These are phyloP conservation scores for Lasioglossum leucozonium DNA, from an alignment of 2,888 invertebrate genomes.

Conservation along the genomic window DNA sequence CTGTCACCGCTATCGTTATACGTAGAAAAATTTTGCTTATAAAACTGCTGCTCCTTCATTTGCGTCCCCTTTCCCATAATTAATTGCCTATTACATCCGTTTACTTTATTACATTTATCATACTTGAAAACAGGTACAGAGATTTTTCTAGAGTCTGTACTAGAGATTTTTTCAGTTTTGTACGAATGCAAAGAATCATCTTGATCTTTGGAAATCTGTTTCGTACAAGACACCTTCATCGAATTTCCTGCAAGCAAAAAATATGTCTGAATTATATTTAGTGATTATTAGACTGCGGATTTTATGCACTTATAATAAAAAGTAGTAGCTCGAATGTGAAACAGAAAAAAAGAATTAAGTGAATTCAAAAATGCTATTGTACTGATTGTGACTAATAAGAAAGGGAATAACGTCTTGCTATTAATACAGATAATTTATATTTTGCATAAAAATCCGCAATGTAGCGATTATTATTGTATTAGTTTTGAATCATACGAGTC, in stretches of 20 bases:
- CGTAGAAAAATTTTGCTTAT: conserved; percentile 51
- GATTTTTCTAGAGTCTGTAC: conserved; percentile 29
- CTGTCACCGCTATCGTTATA: conserved; percentile 40
- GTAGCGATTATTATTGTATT: not conserved
- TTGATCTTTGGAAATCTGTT: conserved; percentile 51
- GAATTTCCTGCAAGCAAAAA: conserved; percentile 40
- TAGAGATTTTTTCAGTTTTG: conserved; percentile 27
- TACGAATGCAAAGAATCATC: conserved; percentile 29
- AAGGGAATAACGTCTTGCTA: not conserved
- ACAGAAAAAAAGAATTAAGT: not conserved
- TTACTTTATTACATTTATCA: conserved; percentile 67
- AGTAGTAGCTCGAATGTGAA: not conserved
- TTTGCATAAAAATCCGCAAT: not conserved
- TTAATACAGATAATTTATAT: not conserved
- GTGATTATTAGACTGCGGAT: not conserved
- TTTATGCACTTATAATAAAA: not conserved
- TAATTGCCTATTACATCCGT: conserved; percentile 60
- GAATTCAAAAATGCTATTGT: not conserved
- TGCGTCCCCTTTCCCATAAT: conserved; percentile 68
- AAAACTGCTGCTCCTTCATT: conserved; percentile 69
- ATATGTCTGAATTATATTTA: not conserved
- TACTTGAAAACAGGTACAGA: conserved; percentile 33
- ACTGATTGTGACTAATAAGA: not conserved
- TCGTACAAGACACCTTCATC: conserved; percentile 39
- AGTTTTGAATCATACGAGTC: conserved; percentile 1